These are phyloP conservation scores for Agrochola lychnidis DNA, from an alignment of 2,888 invertebrate species.

Conservation along the genomic window DNA sequence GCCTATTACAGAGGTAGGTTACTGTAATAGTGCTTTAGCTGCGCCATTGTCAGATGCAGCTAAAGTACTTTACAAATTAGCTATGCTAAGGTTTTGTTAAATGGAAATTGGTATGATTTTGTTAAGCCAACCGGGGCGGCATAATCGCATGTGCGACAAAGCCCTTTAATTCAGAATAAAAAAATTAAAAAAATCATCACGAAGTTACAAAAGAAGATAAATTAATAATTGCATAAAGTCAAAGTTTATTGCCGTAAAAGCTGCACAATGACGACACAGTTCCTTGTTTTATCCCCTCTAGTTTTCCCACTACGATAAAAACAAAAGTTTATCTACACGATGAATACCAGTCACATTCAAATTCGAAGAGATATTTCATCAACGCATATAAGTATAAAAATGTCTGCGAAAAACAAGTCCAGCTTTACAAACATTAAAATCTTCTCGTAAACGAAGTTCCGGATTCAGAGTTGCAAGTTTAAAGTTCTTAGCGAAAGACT, in stretches of 20 bases:
- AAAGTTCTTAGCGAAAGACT: slow-evolving; percentile 66
- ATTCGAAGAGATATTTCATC: slow-evolving; percentile 13
- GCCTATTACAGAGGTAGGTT: too few species aligned
- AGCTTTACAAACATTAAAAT: slow-evolving; percentile 58
- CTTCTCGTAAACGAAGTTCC: slow-evolving; percentile 61
- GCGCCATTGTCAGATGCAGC: too few species aligned
- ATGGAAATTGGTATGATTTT: too few species aligned
- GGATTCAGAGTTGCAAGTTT: slow-evolving; percentile 63
- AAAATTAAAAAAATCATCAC: too few species aligned
- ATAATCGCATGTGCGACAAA: too few species aligned
- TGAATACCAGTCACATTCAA: neutral
- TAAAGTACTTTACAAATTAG: too few species aligned
- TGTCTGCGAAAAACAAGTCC: slow-evolving; percentile 21
- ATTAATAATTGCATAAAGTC: neutral
- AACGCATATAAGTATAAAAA: slow-evolving; percentile 17
- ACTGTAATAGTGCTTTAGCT: too few species aligned
- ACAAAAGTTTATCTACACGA: neutral
- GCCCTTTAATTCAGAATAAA: too few species aligned
- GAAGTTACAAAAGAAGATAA: too few species aligned
- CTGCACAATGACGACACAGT: neutral
- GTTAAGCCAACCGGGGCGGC: too few species aligned
- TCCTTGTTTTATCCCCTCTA: neutral
- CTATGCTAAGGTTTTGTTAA: too few species aligned
- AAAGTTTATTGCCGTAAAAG: neutral
- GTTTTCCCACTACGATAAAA: neutral